Evolutionary conservation across 2,797 vertebrate genomes (phyloP).

Genomic region (Hybognathus amarus): DNA sequence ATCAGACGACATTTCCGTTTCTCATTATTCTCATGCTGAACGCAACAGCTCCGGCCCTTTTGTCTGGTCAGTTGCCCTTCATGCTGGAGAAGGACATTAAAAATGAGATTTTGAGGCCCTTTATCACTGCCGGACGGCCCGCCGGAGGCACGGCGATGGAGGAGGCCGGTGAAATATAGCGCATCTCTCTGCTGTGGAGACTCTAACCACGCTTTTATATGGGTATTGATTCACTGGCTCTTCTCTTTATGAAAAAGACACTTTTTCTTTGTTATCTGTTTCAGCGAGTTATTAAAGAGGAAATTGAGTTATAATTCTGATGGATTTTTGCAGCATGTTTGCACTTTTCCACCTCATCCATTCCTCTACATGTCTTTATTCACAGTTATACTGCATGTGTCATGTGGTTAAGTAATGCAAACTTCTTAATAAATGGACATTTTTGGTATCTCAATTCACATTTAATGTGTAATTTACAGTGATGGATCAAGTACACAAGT

Average conservation of each 20-base stretch:
- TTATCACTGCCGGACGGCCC: conserved; percentile 65
- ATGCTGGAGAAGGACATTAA: conserved; percentile 73
- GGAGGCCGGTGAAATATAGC: conserved; percentile 73
- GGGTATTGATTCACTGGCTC: conserved; percentile 76
- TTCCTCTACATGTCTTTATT: not conserved
- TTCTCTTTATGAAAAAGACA: conserved; percentile 64
- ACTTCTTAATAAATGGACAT: not conserved
- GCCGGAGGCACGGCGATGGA: conserved; percentile 57
- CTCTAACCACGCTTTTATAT: conserved; percentile 74
- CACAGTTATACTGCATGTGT: not conserved
- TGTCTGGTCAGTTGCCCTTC: conserved; percentile 74
- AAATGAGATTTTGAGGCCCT: conserved; percentile 71
- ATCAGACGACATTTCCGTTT: conserved; percentile 49
- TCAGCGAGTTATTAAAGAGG: conserved; percentile 67
- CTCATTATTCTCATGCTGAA: conserved; percentile 44
- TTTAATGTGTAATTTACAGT: not conserved
- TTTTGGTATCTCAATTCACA: not conserved
- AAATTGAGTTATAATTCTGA: conserved; percentile 70
- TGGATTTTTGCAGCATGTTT: conserved; percentile 58
- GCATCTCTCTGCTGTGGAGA: conserved; percentile 75
- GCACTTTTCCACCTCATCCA: not conserved
- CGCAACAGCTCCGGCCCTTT: conserved; percentile 50
- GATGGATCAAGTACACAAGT: not conserved
- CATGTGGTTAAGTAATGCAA: not conserved
- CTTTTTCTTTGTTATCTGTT: conserved; percentile 68